These are phyloP conservation scores for Chelidonichthys spinosus DNA, from an alignment of 2,797 vertebrate genomes.

Conservation along the genomic window DNA sequence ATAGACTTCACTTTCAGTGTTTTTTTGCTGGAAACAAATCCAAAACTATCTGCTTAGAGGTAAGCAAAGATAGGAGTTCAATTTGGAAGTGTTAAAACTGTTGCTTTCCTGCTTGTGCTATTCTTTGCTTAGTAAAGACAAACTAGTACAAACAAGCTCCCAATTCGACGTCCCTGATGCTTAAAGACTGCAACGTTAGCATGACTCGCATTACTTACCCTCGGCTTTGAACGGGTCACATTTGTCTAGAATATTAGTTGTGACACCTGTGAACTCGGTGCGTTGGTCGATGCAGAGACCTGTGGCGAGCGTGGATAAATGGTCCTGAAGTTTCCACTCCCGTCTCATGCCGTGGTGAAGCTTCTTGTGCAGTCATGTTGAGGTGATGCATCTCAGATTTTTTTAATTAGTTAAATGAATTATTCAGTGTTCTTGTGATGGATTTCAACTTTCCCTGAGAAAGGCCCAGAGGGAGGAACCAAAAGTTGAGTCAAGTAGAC, in stretches of 20 bases:
- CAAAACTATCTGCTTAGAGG: neutral
- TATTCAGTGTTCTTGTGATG: constrained; percentile 3
- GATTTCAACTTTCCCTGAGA: neutral
- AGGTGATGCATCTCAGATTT: neutral
- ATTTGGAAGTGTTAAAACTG: neutral
- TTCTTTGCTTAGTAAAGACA: neutral
- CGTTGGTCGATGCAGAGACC: neutral
- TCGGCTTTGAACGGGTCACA: neutral
- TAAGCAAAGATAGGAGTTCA: too few relatives aligned
- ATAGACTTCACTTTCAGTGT: neutral
- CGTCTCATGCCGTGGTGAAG: neutral
- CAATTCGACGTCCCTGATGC: neutral
- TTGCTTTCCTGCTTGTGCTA: neutral
- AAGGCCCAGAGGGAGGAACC: neutral
- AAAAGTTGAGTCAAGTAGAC: neutral
- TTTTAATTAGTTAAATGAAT: neutral
- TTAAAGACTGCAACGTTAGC: neutral
- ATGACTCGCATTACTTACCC: neutral
- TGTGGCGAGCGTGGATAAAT: neutral
- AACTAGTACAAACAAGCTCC: neutral
- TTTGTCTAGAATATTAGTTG: neutral
- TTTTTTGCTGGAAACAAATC: neutral
- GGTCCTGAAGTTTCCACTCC: neutral
- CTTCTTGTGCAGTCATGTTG: neutral
- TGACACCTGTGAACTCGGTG: neutral